Base-by-base conservation (phyloP, 2,113 vertebrate genomes). In the Rhagologus leucostigma region DNA sequence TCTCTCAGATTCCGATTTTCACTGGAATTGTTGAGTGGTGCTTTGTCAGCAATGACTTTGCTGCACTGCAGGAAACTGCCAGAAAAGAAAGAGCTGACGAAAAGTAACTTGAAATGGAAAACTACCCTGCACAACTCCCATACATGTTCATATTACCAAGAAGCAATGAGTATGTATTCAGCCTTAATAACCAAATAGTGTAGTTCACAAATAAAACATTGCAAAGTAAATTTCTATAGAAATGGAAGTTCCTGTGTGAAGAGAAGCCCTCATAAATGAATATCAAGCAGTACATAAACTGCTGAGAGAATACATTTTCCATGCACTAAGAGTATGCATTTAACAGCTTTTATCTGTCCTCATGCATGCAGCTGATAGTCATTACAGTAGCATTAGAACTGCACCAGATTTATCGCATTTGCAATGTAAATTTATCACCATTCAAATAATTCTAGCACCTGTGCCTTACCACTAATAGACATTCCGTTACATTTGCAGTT, bases 351-450 rank as follows among this genome's bases (percentile, higher is more conserved):
- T 87, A 71, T 85, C 85, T 92, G 67, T 90, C 89, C 53, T 89
- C 74, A 14, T 74, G 57, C 70, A 93, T 89, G 76, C 95, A 97
- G 95, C 95, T 97, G 94, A 96, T 91, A 96, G 67, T 96, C 93
- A 93, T 97, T 96, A 94, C 55, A 77, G 87, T 59, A 83, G 87
- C 68, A 80, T 95, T 96, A 93, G 80, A 94, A 94, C 69, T 89
- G 77, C 53, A 93, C 55, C 70, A 89, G 82, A 95, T 96, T 97
- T 97, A 94, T 94, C 74, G 12, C 57, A 96, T 97, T 97, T 96
- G 93, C 91, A 96, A 95, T 96, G 88, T 91, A 95, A 95, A 97
- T 97, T 93, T 97, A 96, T 96, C 75, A 71, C 80, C 11, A 87
- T 93, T 92, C 74, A 89, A 92, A 79, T 87, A 92, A 84, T 93